A percentile compares a stretch with the other conserved stretches of the same genome.
Conservation (phyloP, 2,888 invertebrate genomes). For the Cryptosula pallasiana region DNA sequence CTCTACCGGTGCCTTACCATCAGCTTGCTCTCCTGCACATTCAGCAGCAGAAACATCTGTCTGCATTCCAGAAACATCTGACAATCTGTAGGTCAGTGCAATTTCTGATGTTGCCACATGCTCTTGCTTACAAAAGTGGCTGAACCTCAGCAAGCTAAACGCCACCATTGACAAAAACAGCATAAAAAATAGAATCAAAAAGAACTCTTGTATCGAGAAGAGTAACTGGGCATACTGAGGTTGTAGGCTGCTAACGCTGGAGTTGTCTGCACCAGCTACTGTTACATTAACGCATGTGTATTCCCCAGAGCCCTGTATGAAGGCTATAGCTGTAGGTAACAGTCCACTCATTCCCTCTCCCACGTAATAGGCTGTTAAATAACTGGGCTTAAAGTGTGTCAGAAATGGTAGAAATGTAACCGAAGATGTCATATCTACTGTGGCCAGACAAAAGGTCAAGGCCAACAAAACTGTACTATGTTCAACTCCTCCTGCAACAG, state of each 20-base stretch:
- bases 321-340: slow-evolving; percentile 70
- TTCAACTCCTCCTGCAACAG: slow-evolving; percentile 35
- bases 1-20: not conserved
- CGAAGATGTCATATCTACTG: slow-evolving; percentile 80
- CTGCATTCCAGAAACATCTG: not conserved
- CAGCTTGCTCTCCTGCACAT: not conserved
- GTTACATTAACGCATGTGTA: slow-evolving; percentile 45
- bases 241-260: slow-evolving; percentile 29
- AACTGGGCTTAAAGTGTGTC: slow-evolving; percentile 64
- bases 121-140: slow-evolving; percentile 44
- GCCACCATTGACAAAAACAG: slow-evolving; percentile 63
- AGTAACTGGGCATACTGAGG: slow-evolving; percentile 55
- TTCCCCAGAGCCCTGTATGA: slow-evolving; percentile 71
- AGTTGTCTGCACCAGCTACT: slow-evolving; percentile 18
- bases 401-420: slow-evolving; percentile 81
- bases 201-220: slow-evolving; percentile 65
- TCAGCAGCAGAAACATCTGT: not conserved
- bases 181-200: slow-evolving; percentile 62
- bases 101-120: not conserved
- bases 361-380: slow-evolving; percentile 73
- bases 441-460: slow-evolving; percentile 64
- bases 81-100: not conserved
- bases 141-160: slow-evolving; percentile 61
- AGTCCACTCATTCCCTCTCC: slow-evolving; percentile 72
- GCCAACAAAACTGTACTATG: slow-evolving; percentile 58